These are phyloP conservation scores for Aldrovandia affinis DNA, from an alignment of 2,797 vertebrate genomes.

Conservation along the genomic window DNA sequence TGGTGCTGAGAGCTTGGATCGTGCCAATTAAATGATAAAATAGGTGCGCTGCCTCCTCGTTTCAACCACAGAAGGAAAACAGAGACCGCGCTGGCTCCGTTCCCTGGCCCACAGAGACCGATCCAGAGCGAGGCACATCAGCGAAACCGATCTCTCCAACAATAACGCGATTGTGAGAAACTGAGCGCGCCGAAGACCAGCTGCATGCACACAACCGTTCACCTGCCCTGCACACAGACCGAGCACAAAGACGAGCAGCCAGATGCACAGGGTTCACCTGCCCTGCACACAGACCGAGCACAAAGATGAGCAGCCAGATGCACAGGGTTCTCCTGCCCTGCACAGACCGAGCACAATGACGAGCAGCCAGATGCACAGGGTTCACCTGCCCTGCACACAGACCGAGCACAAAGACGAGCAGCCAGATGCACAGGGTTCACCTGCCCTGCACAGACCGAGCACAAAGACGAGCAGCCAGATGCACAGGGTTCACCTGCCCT, in stretches of 20 bases:
- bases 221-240: neutral
- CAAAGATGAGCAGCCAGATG: neutral
- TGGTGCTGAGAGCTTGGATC: neutral
- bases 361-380: neutral
- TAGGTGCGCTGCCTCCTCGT: neutral
- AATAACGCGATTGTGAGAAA: conserved; percentile 1
- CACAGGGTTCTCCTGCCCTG: neutral
- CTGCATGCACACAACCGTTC: neutral
- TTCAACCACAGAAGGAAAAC: neutral
- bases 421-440: neutral
- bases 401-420: neutral
- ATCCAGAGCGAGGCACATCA: neutral
- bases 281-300: too few species aligned
- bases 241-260: neutral
- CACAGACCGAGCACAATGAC: neutral
- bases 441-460: neutral
- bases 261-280: neutral
- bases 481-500: neutral
- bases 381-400: too few species aligned
- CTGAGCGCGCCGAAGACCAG: neutral
- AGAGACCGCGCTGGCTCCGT: conserved; percentile 2
- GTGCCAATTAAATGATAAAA: conserved; percentile 6
- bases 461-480: neutral
- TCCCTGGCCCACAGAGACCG: neutral
- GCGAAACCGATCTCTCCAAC: conserved; percentile 13